Evolutionary conservation across 2,888 invertebrate genomes (phyloP).

Genomic region (Syrphus vitripennis): DNA sequence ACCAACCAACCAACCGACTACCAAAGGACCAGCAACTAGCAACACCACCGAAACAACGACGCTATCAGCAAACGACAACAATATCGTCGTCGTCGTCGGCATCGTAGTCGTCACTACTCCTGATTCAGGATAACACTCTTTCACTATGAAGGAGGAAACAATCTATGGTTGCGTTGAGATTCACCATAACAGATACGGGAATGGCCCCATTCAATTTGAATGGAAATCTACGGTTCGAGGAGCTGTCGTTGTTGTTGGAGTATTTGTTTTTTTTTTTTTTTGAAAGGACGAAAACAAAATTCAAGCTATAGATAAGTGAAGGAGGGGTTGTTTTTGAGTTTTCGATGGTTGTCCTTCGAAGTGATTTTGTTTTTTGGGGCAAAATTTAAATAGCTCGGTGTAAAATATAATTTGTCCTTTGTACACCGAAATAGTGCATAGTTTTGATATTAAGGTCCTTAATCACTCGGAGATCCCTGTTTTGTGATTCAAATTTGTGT

Average conservation of each 20-base stretch:
- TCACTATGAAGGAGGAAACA: slow-evolving; percentile 49
- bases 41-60: slow-evolving; percentile 26
- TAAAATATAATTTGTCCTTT: slow-evolving; percentile 69
- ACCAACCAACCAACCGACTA: slow-evolving; percentile 25
- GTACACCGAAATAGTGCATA: slow-evolving; percentile 52
- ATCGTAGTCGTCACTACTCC: slow-evolving; percentile 26
- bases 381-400: slow-evolving; percentile 67
- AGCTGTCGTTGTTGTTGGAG: not conserved
- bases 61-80: slow-evolving; percentile 20
- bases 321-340: not conserved
- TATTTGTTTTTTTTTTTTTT: not conserved
- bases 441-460: slow-evolving; percentile 66
- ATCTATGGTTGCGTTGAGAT: slow-evolving; percentile 70
- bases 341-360: slow-evolving; percentile 38
- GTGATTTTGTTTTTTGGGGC: slow-evolving; percentile 58
- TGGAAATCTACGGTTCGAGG: slow-evolving; percentile 67
- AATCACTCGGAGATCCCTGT: slow-evolving; percentile 51
- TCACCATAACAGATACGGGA: slow-evolving; percentile 69
- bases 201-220: slow-evolving; percentile 71
- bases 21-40: not conserved
- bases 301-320: not conserved
- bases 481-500: slow-evolving; percentile 34
- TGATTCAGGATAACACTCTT: slow-evolving; percentile 39
- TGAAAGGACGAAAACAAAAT: slow-evolving; percentile 1
- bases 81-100: slow-evolving; percentile 25